Conservation (phyloP, 1,140 invertebrate genomes). For the Chelonus insularis region DNA sequence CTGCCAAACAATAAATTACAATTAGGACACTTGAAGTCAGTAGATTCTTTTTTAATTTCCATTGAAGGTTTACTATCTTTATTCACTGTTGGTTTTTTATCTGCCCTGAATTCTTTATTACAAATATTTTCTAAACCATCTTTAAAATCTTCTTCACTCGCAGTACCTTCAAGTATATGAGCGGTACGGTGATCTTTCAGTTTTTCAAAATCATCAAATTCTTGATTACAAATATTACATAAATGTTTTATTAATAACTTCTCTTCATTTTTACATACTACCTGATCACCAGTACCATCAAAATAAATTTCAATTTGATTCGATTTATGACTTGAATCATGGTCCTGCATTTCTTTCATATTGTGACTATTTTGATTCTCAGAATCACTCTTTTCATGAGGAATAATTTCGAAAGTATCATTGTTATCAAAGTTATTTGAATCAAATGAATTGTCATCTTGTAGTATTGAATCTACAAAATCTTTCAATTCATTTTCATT, state of each 20-base stretch:
- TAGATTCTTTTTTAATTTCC: conserved; percentile 12
- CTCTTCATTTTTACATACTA: too few species aligned
- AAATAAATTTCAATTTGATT: conserved; percentile 26
- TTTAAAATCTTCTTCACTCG: conserved; percentile 47
- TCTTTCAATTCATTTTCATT: conserved; percentile 40
- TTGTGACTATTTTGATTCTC: background rate
- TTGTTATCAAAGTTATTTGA: conserved; percentile 39
- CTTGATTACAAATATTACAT: conserved; percentile 47
- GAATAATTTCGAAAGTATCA: conserved; percentile 27
- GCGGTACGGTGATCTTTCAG: conserved; percentile 45
- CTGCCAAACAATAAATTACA: conserved; percentile 40
- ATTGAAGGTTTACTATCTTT: background rate
- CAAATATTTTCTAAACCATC: conserved; percentile 32
- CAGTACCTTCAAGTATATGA: conserved; percentile 49
- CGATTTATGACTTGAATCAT: conserved; percentile 15
- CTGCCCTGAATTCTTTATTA: conserved; percentile 23
- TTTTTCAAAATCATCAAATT: conserved; percentile 46
- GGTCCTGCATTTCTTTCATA: background rate
- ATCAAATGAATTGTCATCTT: conserved; percentile 43
- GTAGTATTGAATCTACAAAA: conserved; percentile 42
- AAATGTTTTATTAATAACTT: conserved; percentile 32
- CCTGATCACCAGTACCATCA: conserved; percentile 40
- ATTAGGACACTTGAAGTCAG: conserved; percentile 41
- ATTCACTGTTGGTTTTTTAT: conserved; percentile 6
- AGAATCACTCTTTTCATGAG: conserved; percentile 1